Percentiles rank a stretch among this genome's conserved stretches.
Conservation (phyloP, 2,113 vertebrate species). For the Macaca fascicularis region DNA sequence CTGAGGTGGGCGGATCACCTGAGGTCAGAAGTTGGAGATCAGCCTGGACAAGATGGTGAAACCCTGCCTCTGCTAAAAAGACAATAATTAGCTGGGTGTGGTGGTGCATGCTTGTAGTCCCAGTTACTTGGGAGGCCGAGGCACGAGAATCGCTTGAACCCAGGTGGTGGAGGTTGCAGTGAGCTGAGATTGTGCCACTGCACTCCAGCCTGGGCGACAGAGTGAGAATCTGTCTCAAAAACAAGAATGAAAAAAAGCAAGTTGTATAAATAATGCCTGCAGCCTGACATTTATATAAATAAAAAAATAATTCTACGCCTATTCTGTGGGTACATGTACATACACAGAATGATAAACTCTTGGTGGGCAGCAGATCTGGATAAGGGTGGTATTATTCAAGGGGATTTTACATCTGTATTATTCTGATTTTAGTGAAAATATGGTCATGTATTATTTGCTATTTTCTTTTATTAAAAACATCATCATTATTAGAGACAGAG, state of each 20-base stretch:
- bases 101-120: too few relatives aligned
- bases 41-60: too few relatives aligned
- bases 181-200: too few relatives aligned
- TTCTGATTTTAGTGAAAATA: conserved; percentile 28
- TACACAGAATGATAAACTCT: background rate
- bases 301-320: conserved; percentile 6
- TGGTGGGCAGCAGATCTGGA: background rate
- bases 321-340: background rate
- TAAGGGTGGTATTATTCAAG: background rate
- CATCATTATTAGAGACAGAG: background rate
- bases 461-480: background rate
- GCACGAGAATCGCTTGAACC: too few relatives aligned
- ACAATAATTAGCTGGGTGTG: too few relatives aligned
- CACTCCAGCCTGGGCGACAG: too few relatives aligned
- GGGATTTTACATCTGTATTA: background rate
- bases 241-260: background rate
- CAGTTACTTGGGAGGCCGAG: too few relatives aligned
- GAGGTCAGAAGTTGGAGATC: too few relatives aligned
- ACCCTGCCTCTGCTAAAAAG: too few relatives aligned
- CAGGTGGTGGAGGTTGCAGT: too few relatives aligned
- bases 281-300: conserved; percentile 40
- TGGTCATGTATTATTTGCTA: background rate
- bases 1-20: too few relatives aligned
- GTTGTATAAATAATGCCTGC: conserved; percentile 13
- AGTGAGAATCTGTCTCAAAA: too few relatives aligned